A percentile compares a stretch with the other conserved stretches of the same genome.
Conservation (phyloP, 2,888 invertebrate species). For the Glaucopsyche alexis region DNA sequence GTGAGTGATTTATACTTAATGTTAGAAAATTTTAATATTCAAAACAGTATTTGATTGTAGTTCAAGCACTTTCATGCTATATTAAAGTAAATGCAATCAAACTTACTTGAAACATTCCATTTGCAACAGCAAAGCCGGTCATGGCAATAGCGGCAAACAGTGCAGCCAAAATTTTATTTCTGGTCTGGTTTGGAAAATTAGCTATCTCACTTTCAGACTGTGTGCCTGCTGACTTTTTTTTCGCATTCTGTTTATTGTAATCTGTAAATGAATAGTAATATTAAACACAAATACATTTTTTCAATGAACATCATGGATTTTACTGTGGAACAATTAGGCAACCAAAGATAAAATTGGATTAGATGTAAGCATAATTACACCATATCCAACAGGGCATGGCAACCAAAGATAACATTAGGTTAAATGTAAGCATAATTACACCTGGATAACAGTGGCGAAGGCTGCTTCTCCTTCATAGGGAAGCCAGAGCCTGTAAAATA, state of each 20-base stretch:
- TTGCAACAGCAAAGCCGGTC: conserved; percentile 84
- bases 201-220: conserved; percentile 78
- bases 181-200: conserved; percentile 83
- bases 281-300: neutral
- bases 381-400: too few species aligned
- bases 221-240: conserved; percentile 68
- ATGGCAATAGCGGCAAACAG: conserved; percentile 84
- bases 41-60: neutral
- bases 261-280: conserved; percentile 26
- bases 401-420: too few species aligned
- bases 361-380: too few species aligned
- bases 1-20: neutral
- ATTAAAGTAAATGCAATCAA: neutral
- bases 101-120: conserved; percentile 83
- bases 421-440: too few species aligned
- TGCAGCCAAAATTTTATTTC: conserved; percentile 84
- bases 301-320: too few species aligned
- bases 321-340: too few species aligned
- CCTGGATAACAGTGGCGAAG: too few species aligned
- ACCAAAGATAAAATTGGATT: too few species aligned
- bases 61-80: neutral
- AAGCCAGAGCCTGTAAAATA: too few species aligned
- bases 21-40: neutral
- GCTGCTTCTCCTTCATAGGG: too few species aligned
- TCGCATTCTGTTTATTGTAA: conserved; percentile 54